These are phyloP conservation scores for Chrysina gloriosa DNA, from an alignment of 2,888 invertebrate genomes.

Conservation along the genomic window DNA sequence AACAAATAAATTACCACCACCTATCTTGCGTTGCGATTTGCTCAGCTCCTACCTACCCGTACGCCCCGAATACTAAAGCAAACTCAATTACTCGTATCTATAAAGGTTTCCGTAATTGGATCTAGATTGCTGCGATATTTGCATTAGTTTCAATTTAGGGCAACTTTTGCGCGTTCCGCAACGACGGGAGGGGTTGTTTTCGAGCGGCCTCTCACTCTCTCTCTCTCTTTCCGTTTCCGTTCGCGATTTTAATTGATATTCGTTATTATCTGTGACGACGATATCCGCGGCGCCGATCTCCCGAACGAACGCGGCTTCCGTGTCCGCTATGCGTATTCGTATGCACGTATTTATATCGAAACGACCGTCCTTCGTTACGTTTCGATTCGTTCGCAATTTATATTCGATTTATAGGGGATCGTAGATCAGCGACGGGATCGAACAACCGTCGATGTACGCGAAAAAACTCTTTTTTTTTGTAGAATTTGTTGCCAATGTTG, in stretches of 20 bases:
- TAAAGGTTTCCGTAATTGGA: slow-evolving; percentile 33
- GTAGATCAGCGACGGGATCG: too few relatives aligned
- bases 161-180: slow-evolving; percentile 13
- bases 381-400: too few relatives aligned
- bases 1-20: too few relatives aligned
- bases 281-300: neutral
- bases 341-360: too few relatives aligned
- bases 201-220: neutral
- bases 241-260: slow-evolving; percentile 13
- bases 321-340: too few relatives aligned
- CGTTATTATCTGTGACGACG: slow-evolving; percentile 15
- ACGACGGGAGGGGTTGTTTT: neutral
- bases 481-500: too few relatives aligned
- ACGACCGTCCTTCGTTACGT: too few relatives aligned
- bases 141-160: slow-evolving; percentile 32
- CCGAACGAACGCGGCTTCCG: too few relatives aligned
- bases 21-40: slow-evolving; percentile 3
- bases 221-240: neutral
- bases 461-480: too few relatives aligned
- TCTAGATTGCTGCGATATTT: slow-evolving; percentile 30
- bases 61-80: slow-evolving; percentile 8
- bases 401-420: too few relatives aligned
- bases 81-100: slow-evolving; percentile 34
- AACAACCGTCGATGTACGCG: too few relatives aligned
- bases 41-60: neutral